Conservation (phyloP, 2,888 invertebrate species). For the Strigamia transsilvanica region DNA sequence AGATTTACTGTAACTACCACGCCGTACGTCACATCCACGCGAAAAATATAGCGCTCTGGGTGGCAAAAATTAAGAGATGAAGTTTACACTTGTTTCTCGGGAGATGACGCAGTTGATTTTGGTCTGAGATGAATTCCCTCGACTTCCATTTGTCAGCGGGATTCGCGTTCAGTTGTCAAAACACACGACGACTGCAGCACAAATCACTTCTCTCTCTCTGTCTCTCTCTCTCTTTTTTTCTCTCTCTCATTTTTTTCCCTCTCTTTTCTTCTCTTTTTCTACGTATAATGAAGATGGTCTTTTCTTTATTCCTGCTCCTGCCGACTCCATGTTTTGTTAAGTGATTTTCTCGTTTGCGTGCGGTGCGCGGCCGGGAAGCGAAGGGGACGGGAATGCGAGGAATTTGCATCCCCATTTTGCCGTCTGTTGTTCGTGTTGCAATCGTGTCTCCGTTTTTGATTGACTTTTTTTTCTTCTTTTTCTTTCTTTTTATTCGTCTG, state of each 20-base stretch:
- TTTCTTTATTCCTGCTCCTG: too few relatives aligned
- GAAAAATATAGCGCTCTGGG: too few relatives aligned
- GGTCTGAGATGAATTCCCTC: neutral
- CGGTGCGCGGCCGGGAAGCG: too few relatives aligned
- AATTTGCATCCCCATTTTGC: neutral
- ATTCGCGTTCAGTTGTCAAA: neutral
- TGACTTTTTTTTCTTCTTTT: neutral
- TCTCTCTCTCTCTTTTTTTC: neutral
- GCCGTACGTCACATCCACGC: too few relatives aligned
- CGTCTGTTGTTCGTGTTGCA: neutral
- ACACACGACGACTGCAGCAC: neutral
- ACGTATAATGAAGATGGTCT: too few relatives aligned
- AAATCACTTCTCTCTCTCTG: too few relatives aligned
- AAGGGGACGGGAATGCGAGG: neutral
- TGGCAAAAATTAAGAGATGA: too few relatives aligned
- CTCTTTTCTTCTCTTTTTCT: too few relatives aligned
- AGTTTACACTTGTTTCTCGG: too few relatives aligned
- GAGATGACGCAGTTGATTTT: too few relatives aligned
- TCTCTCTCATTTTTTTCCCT: neutral
- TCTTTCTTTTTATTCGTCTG: neutral
- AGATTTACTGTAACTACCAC: too few relatives aligned
- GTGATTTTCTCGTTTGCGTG: neutral
- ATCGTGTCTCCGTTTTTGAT: neutral
- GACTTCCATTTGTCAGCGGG: neutral
- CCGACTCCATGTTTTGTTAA: too few relatives aligned